Evolutionary conservation across 64 coral and sea anemone genomes (phyloP).

Genomic region (Pocillopora verrucosa): DNA sequence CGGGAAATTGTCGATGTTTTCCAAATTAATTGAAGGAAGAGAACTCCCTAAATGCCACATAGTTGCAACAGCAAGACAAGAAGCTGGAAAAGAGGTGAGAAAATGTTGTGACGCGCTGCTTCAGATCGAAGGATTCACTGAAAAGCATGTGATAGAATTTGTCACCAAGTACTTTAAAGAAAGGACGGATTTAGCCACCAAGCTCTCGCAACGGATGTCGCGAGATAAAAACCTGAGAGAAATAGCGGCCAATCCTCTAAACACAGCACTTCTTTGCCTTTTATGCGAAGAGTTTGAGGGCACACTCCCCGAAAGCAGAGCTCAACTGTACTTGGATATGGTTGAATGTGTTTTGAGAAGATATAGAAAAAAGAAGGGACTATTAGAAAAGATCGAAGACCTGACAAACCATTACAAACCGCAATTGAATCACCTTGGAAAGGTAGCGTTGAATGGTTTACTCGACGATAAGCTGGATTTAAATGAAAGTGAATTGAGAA

Average conservation of each 20-base stretch:
- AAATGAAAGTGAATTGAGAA: neutral
- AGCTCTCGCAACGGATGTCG: neutral
- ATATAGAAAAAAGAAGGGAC: neutral
- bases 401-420: neutral
- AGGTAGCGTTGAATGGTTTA: neutral
- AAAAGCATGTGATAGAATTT: neutral
- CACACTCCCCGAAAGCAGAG: neutral
- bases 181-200: neutral
- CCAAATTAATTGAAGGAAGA: neutral
- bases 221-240: neutral
- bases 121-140: conserved; percentile 1
- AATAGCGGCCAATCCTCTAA: neutral
- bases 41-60: neutral
- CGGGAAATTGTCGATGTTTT: neutral
- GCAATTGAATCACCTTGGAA: neutral
- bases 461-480: neutral
- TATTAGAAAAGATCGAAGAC: neutral
- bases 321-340: neutral
- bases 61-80: neutral
- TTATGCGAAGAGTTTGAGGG: conserved; percentile 1
- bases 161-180: neutral
- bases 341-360: conserved; percentile 1
- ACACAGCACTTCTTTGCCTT: neutral
- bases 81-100: neutral
- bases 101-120: conserved; percentile 10